Conservation (phyloP, 2,888 invertebrate species). For the Acrobasis consociella region DNA sequence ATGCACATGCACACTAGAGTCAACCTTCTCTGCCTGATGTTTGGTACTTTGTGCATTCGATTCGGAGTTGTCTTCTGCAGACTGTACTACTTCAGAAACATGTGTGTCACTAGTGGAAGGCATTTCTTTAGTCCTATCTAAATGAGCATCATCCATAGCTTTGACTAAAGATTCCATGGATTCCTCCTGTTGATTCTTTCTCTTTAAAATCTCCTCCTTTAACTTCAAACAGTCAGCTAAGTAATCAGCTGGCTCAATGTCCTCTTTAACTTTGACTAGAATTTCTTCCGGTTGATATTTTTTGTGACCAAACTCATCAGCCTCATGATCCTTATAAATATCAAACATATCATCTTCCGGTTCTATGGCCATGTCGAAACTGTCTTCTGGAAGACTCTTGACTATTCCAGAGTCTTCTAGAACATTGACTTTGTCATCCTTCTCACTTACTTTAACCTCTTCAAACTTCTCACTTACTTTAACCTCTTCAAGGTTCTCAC, state of each 20-base stretch:
- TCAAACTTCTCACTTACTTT: constrained; percentile 26
- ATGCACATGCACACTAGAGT: constrained; percentile 51
- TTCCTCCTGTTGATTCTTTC: constrained; percentile 55
- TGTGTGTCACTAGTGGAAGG: constrained; percentile 5
- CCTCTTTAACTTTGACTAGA: constrained; percentile 54
- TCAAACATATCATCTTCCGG: constrained; percentile 76
- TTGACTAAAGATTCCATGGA: constrained; percentile 64
- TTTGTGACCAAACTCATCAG: constrained; percentile 75
- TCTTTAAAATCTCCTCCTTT: constrained; percentile 63
- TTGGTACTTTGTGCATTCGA: neutral
- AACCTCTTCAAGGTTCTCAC: neutral
- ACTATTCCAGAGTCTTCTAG: constrained; percentile 48
- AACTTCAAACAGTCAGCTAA: constrained; percentile 69
- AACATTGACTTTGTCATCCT: constrained; percentile 26
- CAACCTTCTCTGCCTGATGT: neutral
- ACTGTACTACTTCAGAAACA: constrained; percentile 19
- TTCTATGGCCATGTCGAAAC: constrained; percentile 56
- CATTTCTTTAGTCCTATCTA: constrained; percentile 35
- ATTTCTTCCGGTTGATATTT: constrained; percentile 70
- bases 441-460: constrained; percentile 32
- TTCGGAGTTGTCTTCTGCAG: constrained; percentile 21
- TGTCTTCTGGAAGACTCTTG: constrained; percentile 63
- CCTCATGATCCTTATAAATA: constrained; percentile 71
- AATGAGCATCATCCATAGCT: constrained; percentile 64
- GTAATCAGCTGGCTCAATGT: constrained; percentile 51